Evolutionary conservation across 2,113 vertebrate species (phyloP), one percentile per base, ranked within the genome.

Genomic region (rat (Rattus norvegicus)): DNA sequence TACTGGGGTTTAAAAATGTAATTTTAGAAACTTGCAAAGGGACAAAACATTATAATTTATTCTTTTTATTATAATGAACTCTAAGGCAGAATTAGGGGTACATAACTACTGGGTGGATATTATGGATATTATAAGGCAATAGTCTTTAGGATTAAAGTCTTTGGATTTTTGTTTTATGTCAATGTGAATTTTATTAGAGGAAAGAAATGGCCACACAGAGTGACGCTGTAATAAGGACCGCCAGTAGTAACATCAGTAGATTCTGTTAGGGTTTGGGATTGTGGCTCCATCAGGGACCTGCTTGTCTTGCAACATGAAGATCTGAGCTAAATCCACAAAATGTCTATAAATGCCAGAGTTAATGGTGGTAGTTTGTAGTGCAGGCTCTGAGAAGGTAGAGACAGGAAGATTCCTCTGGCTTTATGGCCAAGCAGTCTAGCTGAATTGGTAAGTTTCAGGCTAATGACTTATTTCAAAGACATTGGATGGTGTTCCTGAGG

Each of bases 11-110:
- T 17, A 85, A 85, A 88, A n/a, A 91, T 79, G 20, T 11, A 93
- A 67, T 79, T 96, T 93, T 96, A 95, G 86, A 86, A 93, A 91
- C 54, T 12, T 16, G 28, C n/a, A 91, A 54, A 85, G 93, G 93
- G 91, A 43, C 14, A 92, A 80, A 93, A 70, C 8, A 91, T 69
- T 90, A 16, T 47, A 95, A 95, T 56, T 69, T 26, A 49, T 28
- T 77, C 56, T 56, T 73, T 88, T 92, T 83, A 91, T 28, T 83
- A 13, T 39, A 95, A 95, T 59, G 49, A 76, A 91, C 85, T 85
- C 54, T 86, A 56, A 95, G 39, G 59, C 52, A 92, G n/a, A 92
- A 24, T 85, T 81, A 67, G 3, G 86, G 61, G 67, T 70, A 26
- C 20, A 75, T 36, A 17, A 56, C 26, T 79, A 39, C 76, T 30